Evolutionary conservation across 2,797 vertebrate genomes (phyloP), one percentile per base, ranked within the genome.

Genomic region (Steatocranus sp.): DNA sequence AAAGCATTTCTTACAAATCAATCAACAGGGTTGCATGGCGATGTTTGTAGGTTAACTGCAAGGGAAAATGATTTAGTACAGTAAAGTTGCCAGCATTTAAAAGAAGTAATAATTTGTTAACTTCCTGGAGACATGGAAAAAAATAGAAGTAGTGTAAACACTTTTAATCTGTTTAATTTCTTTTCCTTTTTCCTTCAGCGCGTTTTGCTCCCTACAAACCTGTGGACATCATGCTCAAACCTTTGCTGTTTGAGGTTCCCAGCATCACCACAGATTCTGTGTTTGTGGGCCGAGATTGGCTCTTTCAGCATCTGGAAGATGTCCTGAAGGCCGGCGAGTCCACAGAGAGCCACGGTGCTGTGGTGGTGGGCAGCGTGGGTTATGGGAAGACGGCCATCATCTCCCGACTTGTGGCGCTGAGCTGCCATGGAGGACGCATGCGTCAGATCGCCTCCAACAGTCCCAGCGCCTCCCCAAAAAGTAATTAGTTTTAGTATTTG

Each of bases 201-300:
- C 97, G 97, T 78, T 98, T 99, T 83, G 92, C 97, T 85, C 97
- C 98, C 25, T 99, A 99, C 92, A 99, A 99, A 95, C 97, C 98
- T 17, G 97, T 97, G 89, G 98, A 99, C 94, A 98, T 99, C 96
- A 96, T 99, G 96, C 96, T 99, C 93, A 99, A 99, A 94, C 99
- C 99, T 0, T 92, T 99, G 70, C 90, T 99, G 89, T 99, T 99
- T 23, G 99, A 99, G 94, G 99, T 99, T 77, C 98, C 99, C 53
- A 99, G 99, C 95, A 98, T 99, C 95, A 99, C 99, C 74, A 99
- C 97, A 11, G 99, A 99, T 93, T 99, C 98, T 0, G 98, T 99
- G 94, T 99, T 99, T 56, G 96, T 99, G 91, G 98, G 98, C 78
- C 96, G 98, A 61, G 98, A 99, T 78, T 99, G 99, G 98, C 96